Base-by-base conservation (phyloP, 1,140 invertebrate genomes). In the Eciton burchellii region DNA sequence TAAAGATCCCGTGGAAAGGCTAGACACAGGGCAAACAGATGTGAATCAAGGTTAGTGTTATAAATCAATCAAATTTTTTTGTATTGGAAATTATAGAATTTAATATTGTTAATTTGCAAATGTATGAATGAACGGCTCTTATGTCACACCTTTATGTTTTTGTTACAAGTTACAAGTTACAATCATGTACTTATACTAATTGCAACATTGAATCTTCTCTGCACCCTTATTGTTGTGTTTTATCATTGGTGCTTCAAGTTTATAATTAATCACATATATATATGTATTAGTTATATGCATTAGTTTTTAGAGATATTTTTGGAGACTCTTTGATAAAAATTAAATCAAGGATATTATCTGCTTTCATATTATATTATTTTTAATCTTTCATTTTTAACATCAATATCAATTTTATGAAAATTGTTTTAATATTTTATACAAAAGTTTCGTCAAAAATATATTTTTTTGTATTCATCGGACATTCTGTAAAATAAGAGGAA, bases 31-130 rank as follows among this genome's bases (percentile, higher is more conserved):
- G 29, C 91, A 91, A 35, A 49, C 68, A 3, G 91, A 91, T 54
- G 86, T 63, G 29, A 89, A 83, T 57, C 90, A 91, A 92, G 91
- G 91, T 93, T 52, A 86, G 89, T 91, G 9, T 45, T 21, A 66
- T 12, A 56, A 5, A 56, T 19, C 19, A 19, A 8, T 56, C 3
- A 19, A 35, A 16, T n/a, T 62, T 9, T 41, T 3, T 62, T 16
- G 0, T 35, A 21, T 52, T 47, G 5, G n/a, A 24, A 62, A 35
- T 62, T 41, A 6, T 35, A n/a, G 24, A 29, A 63, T 65, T 29
- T 19, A 41, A 11, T 65, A 52, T 24, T 63, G 14, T 63, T 29
- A 57, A 8, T 41, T 54, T 1, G 12, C 12, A 41, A 4, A 52
- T 66, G 4, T 56, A 16, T 68, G 65, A 76, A 45, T 56, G 43